Evolutionary conservation across 1,140 invertebrate genomes (phyloP).

Genomic region (Anagrus nilaparvatae): DNA sequence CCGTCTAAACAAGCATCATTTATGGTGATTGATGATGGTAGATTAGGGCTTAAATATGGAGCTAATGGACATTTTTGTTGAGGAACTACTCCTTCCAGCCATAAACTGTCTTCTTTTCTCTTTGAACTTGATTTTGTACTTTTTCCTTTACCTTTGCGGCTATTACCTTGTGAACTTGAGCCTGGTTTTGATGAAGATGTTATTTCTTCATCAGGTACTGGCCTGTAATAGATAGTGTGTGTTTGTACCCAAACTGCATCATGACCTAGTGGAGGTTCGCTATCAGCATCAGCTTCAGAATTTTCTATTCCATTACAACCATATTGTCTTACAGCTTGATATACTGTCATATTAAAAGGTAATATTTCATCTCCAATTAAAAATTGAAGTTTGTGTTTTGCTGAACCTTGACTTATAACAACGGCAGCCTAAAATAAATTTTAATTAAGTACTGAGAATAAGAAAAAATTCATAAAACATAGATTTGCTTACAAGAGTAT

Average conservation of each 20-base stretch:
- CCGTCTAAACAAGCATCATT: conserved; percentile 86
- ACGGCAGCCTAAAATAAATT: conserved; percentile 67
- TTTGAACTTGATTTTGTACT: conserved; percentile 57
- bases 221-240: conserved; percentile 87
- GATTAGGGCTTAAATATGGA: conserved; percentile 53
- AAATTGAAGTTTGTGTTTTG: conserved; percentile 91
- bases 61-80: conserved; percentile 56
- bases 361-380: conserved; percentile 88
- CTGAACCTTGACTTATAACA: conserved; percentile 72
- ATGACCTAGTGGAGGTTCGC: conserved; percentile 75
- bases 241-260: conserved; percentile 92
- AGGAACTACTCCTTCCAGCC: conserved; percentile 67
- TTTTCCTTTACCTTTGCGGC: conserved; percentile 63
- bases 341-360: conserved; percentile 98
- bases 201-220: conserved; percentile 47
- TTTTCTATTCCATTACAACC: conserved; percentile 70
- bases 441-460: too few species aligned
- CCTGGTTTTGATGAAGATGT: conserved; percentile 34
- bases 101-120: conserved; percentile 66
- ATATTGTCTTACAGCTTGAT: conserved; percentile 94
- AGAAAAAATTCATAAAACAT: neutral
- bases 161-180: conserved; percentile 38
- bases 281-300: conserved; percentile 82
- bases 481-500: conserved; percentile 62
- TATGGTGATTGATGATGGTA: conserved; percentile 69